phyloP scores from a whole-genome alignment of 2,113 vertebrate species.

The Thunnus maccoyii region DNA sequence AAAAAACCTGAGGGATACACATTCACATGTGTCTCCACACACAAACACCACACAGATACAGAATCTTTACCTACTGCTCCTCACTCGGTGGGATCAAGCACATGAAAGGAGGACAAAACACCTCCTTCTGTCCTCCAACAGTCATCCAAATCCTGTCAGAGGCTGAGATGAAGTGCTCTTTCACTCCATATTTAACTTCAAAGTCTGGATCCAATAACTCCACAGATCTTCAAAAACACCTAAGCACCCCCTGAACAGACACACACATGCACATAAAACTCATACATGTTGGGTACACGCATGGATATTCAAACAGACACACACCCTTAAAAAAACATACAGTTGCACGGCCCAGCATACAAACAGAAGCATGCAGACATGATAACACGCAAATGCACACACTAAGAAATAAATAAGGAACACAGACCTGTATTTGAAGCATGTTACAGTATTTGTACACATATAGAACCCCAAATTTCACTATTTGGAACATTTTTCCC shows the following conservation, averaged over 20 bases:
- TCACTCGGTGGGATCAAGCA: slow-evolving; percentile 34
- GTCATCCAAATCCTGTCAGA: slow-evolving; percentile 37
- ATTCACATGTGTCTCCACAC: neutral
- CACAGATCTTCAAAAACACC: slow-evolving; percentile 49
- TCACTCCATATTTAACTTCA: neutral
- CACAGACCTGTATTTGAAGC: neutral
- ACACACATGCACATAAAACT: neutral
- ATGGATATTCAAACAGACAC: neutral
- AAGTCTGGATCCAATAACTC: slow-evolving; percentile 61
- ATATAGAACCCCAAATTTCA: too few species aligned
- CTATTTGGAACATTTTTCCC: too few species aligned
- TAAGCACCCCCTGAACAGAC: neutral
- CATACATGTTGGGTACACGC: neutral
- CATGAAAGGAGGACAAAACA: slow-evolving; percentile 58
- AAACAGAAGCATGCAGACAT: neutral
- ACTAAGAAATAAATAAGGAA: neutral
- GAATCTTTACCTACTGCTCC: slow-evolving; percentile 32
- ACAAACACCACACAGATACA: slow-evolving; percentile 14
- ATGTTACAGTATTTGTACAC: too few species aligned
- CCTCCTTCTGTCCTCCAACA: slow-evolving; percentile 40
- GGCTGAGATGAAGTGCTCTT: slow-evolving; percentile 7
- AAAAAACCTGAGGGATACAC: too few species aligned
- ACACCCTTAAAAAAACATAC: neutral
- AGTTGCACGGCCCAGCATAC: neutral
- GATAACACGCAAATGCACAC: neutral